Conservation (phyloP, 2,797 vertebrate genomes). For the Gila robusta region DNA sequence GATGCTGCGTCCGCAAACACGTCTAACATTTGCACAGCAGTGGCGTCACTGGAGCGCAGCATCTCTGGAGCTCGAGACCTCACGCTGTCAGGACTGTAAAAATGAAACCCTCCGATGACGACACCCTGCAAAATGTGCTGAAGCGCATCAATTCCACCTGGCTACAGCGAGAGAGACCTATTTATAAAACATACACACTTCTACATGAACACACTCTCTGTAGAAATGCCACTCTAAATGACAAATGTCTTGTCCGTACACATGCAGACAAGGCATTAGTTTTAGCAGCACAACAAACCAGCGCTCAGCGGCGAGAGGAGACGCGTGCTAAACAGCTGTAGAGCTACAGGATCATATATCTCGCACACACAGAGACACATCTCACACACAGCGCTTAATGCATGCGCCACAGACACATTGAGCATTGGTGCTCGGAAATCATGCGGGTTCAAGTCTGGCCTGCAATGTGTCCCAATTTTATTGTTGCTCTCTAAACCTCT, state of each 20-base stretch:
- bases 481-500: neutral
- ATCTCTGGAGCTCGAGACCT: constrained; percentile 77
- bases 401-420: neutral
- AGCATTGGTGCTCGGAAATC: neutral
- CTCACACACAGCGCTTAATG: neutral
- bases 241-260: constrained; percentile 56
- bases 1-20: constrained; percentile 76
- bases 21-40: constrained; percentile 83
- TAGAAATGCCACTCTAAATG: constrained; percentile 44
- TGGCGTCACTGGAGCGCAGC: constrained; percentile 74
- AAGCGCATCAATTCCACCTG: constrained; percentile 84
- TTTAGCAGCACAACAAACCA: constrained; percentile 74
- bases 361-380: neutral
- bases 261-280: constrained; percentile 76
- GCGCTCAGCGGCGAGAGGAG: neutral
- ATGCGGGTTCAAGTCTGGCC: neutral
- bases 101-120: constrained; percentile 78
- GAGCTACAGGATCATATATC: constrained; percentile 17
- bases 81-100: constrained; percentile 79
- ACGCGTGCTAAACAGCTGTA: constrained; percentile 3
- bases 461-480: neutral
- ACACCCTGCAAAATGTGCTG: constrained; percentile 78
- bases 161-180: constrained; percentile 80
- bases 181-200: constrained; percentile 75
- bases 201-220: constrained; percentile 63